phyloP scores from a whole-genome alignment of 2,113 vertebrate species.

The Chloropsis cyanopogon region DNA sequence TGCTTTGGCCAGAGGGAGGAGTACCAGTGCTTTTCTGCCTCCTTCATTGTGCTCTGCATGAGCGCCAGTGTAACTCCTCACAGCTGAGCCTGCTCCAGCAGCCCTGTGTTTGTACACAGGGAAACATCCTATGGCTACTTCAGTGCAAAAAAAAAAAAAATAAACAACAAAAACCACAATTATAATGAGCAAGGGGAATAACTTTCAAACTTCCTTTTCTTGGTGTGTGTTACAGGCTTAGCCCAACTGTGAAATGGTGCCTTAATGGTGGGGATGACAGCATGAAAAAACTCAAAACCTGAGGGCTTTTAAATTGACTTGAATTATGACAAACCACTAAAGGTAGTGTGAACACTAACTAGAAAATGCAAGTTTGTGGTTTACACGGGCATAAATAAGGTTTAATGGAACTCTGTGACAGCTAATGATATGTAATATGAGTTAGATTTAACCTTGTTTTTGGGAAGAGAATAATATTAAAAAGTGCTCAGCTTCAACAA shows the following conservation, averaged over 20 bases:
- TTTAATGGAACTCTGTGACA: not conserved
- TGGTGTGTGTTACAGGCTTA: constrained; percentile 37
- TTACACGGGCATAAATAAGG: not conserved
- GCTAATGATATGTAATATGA: not conserved
- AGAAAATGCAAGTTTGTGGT: constrained; percentile 24
- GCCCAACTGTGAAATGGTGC: constrained; percentile 41
- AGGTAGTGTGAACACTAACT: constrained; percentile 38
- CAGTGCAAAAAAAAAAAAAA: not conserved
- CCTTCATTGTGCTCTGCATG: not conserved
- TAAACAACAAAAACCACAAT: not conserved
- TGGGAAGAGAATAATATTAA: not conserved
- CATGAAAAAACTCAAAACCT: constrained; percentile 44
- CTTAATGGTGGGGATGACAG: constrained; percentile 32
- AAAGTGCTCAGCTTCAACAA: not conserved
- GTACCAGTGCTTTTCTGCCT: not conserved
- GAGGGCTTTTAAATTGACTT: constrained; percentile 46
- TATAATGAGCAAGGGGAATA: not conserved
- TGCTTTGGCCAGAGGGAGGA: not conserved
- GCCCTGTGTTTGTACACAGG: not conserved
- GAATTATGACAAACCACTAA: constrained; percentile 44
- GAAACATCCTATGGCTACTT: not conserved
- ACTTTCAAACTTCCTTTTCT: constrained; percentile 40
- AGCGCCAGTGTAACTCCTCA: not conserved
- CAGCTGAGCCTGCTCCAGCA: not conserved
- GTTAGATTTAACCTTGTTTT: constrained; percentile 2